Base-by-base conservation (phyloP, 2,797 vertebrate genomes). In the Sandelia bainsii region DNA sequence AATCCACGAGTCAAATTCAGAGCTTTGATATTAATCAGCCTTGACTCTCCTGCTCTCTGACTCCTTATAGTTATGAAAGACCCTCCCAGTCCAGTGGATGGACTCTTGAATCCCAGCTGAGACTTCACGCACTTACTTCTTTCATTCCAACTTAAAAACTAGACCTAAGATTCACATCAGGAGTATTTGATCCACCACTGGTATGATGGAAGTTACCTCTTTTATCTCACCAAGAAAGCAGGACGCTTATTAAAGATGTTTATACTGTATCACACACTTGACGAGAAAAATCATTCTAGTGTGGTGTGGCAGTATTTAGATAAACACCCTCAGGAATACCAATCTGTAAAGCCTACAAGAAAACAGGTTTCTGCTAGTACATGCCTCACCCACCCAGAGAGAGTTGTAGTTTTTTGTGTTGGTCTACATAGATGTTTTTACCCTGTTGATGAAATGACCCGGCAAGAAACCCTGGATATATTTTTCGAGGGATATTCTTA, bases 11-110 rank as follows among this genome's bases (percentile, higher is more conserved):
- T 44, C 39, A 22, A 81, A 79, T 44, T 72, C 39, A 57, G 25
- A 69, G 46, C 51, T 65, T 20, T 13, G 56, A 4, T 64, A 69
- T 66, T 66, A 50, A 77, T 75, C 46, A 54, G 69, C 71, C 62
- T 58, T 52, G 51, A 53, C 29, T 66, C 44, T 45, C 19, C 13
- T 62, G 29, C n/a, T 63, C 4, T 32, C 20, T 11, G 57, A 27
- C 34, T 74, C 46, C 67, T 67, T 5, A 16, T 23, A 27, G 42
- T 46, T 58, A 59, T 61, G 8, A 57, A 69, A 66, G 19, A 53
- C 56, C 65, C 78, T 72, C 34, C 53, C 13, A 13, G 20, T 32
- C 45, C 45, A 10, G 45, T 44, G 37, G n/a, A 48, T 17, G 17
- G 37, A 23, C 12, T 48, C 22, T 2, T 69, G 14, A 69, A 45